Base-by-base conservation (phyloP, 2,797 vertebrate species). In the Micrastur ruficollis region DNA sequence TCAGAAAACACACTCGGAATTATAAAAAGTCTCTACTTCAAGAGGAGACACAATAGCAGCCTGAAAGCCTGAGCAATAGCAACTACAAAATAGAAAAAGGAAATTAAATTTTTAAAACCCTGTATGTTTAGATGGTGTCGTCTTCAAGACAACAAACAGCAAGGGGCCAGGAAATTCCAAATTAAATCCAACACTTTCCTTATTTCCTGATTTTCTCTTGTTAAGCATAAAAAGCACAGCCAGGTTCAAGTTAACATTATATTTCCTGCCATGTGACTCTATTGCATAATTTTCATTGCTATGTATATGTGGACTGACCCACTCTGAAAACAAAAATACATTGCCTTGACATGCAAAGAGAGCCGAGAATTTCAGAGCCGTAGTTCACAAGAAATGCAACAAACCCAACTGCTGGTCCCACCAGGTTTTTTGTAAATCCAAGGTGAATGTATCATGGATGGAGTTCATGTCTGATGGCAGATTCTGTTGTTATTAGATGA, bases 141-240 rank as follows among this genome's bases (percentile, higher is more conserved):
- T 91, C 94, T 96, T 97, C 92, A 89, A 92, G 91, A 97, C 78
- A 90, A 91, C 89, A 96, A 94, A 85, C 83, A 91, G 81, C 47
- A 93, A 93, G 61, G 62, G 34, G 32, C 32, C 93, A 95, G 86
- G 86, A 94, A 95, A 92, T 96, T 96, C 90, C 80, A 94, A 95
- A 96, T 93, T 89, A 91, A 94, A 95, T 95, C 91, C 70, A 80
- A 94, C 92, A 81, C 78, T 95, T 81, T 84, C 38, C 78, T 87
- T 97, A 92, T 94, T 95, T 96, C 96, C 94, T 96, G 81, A 93
- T 95, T 96, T 96, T 95, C 89, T 95, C 90, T 90, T 92, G 82
- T 94, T 81, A 90, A 96, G 65, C 62, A 91, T 89, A 91, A 97
- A 96, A 92, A 87, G 34, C 73, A 81, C 52, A 82, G 68, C 40